Evolutionary conservation across 2,797 vertebrate genomes (phyloP).

Genomic region (Pangasius krempfi): DNA sequence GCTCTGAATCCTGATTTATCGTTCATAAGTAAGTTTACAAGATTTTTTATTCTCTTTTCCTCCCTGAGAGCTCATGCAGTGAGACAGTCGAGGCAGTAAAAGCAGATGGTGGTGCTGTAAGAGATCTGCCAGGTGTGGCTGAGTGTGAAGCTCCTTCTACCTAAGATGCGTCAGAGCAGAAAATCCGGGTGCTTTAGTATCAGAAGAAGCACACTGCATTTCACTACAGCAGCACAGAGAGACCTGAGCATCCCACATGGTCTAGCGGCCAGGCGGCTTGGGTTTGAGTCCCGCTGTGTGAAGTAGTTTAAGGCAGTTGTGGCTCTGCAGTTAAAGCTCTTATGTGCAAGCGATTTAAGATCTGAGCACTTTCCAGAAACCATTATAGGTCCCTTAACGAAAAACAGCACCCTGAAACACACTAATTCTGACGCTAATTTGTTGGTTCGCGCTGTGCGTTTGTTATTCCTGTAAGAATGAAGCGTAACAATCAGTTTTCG

Average conservation of each 20-base stretch:
- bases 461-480: not conserved
- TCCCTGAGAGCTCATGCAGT: conserved; percentile 39
- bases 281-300: not conserved
- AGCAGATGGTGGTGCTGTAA: conserved; percentile 55
- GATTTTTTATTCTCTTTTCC: conserved; percentile 29
- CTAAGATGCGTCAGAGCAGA: not conserved
- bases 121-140: conserved; percentile 49
- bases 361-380: not conserved
- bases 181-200: not conserved
- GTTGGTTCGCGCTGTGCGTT: not conserved
- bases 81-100: conserved; percentile 31
- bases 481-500: not conserved
- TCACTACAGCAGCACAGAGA: not conserved
- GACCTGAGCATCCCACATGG: not conserved
- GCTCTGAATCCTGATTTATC: conserved; percentile 44
- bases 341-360: not conserved
- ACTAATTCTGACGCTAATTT: not conserved
- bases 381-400: not conserved
- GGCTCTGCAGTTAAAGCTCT: conserved; percentile 13
- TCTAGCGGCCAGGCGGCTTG: not conserved
- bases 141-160: conserved; percentile 21
- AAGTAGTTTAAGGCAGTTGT: not conserved
- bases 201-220: not conserved
- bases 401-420: not conserved
- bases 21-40: conserved; percentile 47